These are phyloP conservation scores for Ecdyonurus torrentis DNA, from an alignment of 2,888 invertebrate species.

Conservation along the genomic window DNA sequence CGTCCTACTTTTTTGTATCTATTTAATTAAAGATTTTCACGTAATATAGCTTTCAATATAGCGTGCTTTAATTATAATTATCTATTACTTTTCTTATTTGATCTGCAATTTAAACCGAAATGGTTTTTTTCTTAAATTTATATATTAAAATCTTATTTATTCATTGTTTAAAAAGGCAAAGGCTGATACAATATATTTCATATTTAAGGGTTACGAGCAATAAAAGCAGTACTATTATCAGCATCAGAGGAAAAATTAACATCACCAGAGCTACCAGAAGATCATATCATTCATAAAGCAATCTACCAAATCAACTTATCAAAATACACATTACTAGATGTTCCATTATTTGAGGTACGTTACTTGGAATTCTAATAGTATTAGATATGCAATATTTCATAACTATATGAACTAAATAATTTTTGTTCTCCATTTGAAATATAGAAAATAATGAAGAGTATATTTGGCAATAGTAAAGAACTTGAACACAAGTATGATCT, in stretches of 20 bases:
- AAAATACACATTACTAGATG: slow-evolving; percentile 76
- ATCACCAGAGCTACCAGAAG: slow-evolving; percentile 76
- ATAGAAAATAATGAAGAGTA: neutral
- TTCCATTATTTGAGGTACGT: slow-evolving; percentile 78
- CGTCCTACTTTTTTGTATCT: too few relatives aligned
- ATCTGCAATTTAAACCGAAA: too few relatives aligned
- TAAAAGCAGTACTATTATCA: slow-evolving; percentile 82
- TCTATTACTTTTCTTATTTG: too few relatives aligned
- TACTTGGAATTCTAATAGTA: too few relatives aligned
- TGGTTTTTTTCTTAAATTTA: too few relatives aligned
- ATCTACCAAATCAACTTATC: slow-evolving; percentile 90
- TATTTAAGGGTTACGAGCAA: slow-evolving; percentile 68
- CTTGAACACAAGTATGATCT: slow-evolving; percentile 32
- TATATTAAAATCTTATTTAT: too few relatives aligned
- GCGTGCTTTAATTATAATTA: too few relatives aligned
- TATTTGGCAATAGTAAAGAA: too few relatives aligned
- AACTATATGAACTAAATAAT: neutral
- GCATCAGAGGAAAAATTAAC: slow-evolving; percentile 81
- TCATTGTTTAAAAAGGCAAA: too few relatives aligned
- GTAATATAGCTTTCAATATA: too few relatives aligned
- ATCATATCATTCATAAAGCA: slow-evolving; percentile 68
- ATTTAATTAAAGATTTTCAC: slow-evolving; percentile 2
- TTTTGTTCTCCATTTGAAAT: neutral
- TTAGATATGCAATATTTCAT: neutral
- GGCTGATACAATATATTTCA: too few relatives aligned